Conservation (phyloP, 2,113 vertebrate genomes). For the Zeus faber region DNA sequence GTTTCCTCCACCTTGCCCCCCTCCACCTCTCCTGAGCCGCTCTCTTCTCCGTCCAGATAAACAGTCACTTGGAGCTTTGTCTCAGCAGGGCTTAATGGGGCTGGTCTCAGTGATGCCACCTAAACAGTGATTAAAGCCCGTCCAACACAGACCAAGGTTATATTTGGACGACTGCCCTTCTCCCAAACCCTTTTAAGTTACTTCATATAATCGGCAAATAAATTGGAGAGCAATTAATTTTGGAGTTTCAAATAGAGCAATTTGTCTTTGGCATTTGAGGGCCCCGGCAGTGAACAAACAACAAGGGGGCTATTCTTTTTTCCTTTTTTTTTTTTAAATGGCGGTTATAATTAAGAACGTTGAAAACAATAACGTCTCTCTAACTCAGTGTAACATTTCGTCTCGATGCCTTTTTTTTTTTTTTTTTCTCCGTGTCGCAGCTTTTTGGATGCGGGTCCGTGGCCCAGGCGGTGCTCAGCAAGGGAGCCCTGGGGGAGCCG, state of each 20-base stretch:
- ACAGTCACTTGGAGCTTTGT: background rate
- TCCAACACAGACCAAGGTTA: slow-evolving; percentile 12
- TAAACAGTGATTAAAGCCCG: background rate
- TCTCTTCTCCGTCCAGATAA: too few species aligned
- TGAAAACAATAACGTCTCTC: slow-evolving; percentile 52
- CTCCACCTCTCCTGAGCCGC: background rate
- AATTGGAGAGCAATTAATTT: too few species aligned
- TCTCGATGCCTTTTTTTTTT: slow-evolving; percentile 46
- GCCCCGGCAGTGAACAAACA: too few species aligned
- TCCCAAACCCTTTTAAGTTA: too few species aligned
- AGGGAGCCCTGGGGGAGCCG: slow-evolving; percentile 75
- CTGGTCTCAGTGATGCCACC: background rate
- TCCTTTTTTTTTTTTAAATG: too few species aligned
- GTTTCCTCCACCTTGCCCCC: background rate
- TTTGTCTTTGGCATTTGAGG: too few species aligned
- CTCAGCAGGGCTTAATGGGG: background rate
- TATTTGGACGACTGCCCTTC: too few species aligned
- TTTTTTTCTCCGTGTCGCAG: slow-evolving; percentile 68
- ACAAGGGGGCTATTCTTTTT: too few species aligned
- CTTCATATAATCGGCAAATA: too few species aligned
- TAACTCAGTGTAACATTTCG: too few species aligned
- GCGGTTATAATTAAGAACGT: slow-evolving; percentile 63
- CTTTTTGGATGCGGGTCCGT: slow-evolving; percentile 89
- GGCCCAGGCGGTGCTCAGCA: slow-evolving; percentile 87
- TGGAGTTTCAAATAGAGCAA: too few species aligned